These are phyloP conservation scores for Helarctos malayanus DNA, from an alignment of 2,797 vertebrate species.

Conservation along the genomic window DNA sequence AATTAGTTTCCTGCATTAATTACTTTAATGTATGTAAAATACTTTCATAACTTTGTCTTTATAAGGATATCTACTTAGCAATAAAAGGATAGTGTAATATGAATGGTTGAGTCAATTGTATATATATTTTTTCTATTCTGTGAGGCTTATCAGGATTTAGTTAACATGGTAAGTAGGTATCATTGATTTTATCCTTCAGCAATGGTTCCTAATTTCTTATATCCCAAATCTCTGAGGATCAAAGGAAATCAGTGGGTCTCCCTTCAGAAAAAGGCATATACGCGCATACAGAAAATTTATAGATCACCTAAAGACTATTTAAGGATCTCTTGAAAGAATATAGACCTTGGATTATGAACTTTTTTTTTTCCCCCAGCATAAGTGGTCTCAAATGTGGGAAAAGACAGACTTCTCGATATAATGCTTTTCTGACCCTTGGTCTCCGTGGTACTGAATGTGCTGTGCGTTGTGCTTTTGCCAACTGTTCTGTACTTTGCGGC, in stretches of 20 bases:
- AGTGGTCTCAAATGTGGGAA: background rate
- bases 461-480: background rate
- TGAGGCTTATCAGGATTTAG: constrained; percentile 4
- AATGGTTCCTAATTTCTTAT: background rate
- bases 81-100: background rate
- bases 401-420: background rate
- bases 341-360: constrained; percentile 19
- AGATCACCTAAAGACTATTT: background rate
- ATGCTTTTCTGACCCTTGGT: background rate
- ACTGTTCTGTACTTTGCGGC: background rate
- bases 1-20: background rate
- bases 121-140: background rate
- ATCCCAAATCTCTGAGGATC: background rate
- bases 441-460: background rate
- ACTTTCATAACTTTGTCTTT: background rate
- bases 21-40: background rate
- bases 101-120: background rate
- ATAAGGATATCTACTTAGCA: constrained; percentile 5
- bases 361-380: background rate
- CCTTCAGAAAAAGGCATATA: background rate
- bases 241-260: background rate
- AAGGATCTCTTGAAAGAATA: background rate
- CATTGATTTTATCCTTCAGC: background rate
- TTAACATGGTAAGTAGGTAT: background rate
- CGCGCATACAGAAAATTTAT: background rate